These are phyloP conservation scores for Polydrusus pterygomalis DNA, from an alignment of 2,888 invertebrate genomes.

Conservation along the genomic window DNA sequence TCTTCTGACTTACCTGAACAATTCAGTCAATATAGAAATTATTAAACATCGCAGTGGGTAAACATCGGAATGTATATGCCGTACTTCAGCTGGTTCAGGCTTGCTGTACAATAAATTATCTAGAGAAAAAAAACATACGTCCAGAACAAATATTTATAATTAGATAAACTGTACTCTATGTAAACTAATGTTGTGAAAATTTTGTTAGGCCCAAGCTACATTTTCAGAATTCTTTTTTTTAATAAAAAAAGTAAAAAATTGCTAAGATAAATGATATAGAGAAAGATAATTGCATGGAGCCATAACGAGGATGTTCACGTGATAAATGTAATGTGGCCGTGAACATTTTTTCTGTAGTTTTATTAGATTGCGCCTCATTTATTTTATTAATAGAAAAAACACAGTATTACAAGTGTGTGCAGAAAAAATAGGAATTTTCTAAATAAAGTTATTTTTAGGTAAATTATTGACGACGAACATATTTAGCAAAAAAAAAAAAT, in stretches of 20 bases:
- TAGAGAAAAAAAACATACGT: too few relatives aligned
- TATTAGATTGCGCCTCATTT: slow-evolving; percentile 29
- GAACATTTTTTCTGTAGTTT: slow-evolving; percentile 32
- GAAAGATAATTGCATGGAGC: slow-evolving; percentile 22
- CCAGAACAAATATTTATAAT: not conserved
- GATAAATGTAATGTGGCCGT: slow-evolving; percentile 30
- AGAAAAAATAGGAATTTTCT: not conserved
- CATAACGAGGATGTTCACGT: slow-evolving; percentile 28
- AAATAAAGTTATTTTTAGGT: too few relatives aligned
- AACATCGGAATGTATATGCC: too few relatives aligned
- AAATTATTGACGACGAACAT: too few relatives aligned
- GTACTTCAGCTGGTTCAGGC: too few relatives aligned
- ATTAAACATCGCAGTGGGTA: too few relatives aligned
- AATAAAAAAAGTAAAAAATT: slow-evolving; percentile 23
- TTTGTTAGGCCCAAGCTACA: not conserved
- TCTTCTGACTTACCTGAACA: too few relatives aligned
- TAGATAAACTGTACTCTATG: not conserved
- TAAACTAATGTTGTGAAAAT: not conserved
- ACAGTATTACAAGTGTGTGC: not conserved
- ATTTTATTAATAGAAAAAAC: slow-evolving; percentile 18
- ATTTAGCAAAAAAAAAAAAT: too few relatives aligned
- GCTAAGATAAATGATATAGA: slow-evolving; percentile 27
- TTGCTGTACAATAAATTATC: too few relatives aligned
- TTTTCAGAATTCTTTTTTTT: slow-evolving; percentile 5
- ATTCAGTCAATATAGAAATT: too few relatives aligned